Conservation (phyloP, 2,888 invertebrate genomes). For the Parnassius smintheus region DNA sequence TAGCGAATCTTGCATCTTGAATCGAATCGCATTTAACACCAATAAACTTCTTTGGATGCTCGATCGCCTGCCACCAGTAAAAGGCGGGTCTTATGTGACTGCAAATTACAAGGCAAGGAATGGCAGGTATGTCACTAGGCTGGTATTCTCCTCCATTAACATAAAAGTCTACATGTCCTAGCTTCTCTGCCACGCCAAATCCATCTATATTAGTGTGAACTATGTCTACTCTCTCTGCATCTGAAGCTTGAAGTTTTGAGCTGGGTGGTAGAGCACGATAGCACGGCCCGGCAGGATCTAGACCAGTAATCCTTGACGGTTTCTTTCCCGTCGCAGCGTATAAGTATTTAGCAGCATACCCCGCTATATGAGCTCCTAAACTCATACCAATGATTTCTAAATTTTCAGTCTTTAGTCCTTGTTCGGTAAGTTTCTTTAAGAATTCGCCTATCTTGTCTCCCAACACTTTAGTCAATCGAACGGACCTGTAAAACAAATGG, state of each 20-base stretch:
- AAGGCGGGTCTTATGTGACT: constrained; percentile 58
- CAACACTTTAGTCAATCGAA: constrained; percentile 53
- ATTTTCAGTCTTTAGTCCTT: constrained; percentile 54
- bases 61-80: constrained; percentile 70
- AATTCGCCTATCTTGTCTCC: constrained; percentile 64
- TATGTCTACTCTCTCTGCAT: constrained; percentile 58
- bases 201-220: constrained; percentile 74
- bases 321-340: constrained; percentile 57
- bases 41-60: constrained; percentile 68
- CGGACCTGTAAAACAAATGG: constrained; percentile 54
- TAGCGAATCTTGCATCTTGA: constrained; percentile 62
- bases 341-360: constrained; percentile 62
- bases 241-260: constrained; percentile 47
- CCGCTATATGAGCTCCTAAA: constrained; percentile 60
- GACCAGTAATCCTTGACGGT: constrained; percentile 57
- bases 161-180: constrained; percentile 69
- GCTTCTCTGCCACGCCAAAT: constrained; percentile 64
- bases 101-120: constrained; percentile 65
- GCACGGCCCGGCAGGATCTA: constrained; percentile 73
- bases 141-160: constrained; percentile 72
- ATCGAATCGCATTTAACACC: constrained; percentile 57
- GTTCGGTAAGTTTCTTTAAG: constrained; percentile 49
- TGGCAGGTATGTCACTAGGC: constrained; percentile 57
- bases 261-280: constrained; percentile 52
- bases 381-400: constrained; percentile 65